phyloP scores from a whole-genome alignment of 1,140 invertebrate species.

The Zaprionus ornatus region DNA sequence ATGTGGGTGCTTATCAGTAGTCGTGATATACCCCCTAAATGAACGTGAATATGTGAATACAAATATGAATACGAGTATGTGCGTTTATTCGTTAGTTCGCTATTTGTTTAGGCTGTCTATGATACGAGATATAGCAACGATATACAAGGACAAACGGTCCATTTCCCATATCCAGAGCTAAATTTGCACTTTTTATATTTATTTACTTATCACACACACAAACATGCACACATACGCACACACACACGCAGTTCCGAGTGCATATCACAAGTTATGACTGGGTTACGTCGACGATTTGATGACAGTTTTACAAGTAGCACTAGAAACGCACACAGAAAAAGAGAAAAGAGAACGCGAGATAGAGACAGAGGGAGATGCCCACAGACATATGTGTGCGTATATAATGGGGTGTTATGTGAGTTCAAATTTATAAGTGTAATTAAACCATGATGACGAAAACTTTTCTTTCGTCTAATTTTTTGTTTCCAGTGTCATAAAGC shows the following conservation, averaged over 20 bases:
- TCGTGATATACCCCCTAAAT: slow-evolving; percentile 32
- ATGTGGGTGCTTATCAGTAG: slow-evolving; percentile 48
- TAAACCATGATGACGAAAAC: slow-evolving; percentile 33
- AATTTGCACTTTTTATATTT: slow-evolving; percentile 32
- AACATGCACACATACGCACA: not conserved
- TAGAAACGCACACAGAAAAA: not conserved
- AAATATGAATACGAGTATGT: not conserved
- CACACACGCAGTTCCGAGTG: not conserved
- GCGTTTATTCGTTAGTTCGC: slow-evolving; percentile 18
- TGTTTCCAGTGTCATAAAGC: slow-evolving; percentile 26
- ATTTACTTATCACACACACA: slow-evolving; percentile 30
- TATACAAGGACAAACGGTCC: slow-evolving; percentile 31
- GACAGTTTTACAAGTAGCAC: slow-evolving; percentile 29
- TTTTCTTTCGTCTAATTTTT: slow-evolving; percentile 20
- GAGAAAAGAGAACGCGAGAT: not conserved
- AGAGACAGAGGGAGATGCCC: not conserved
- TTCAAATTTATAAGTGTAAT: slow-evolving; percentile 48
- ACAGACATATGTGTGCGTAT: slow-evolving; percentile 16
- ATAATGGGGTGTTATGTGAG: slow-evolving; percentile 9
- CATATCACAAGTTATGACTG: slow-evolving; percentile 27
- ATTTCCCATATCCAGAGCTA: slow-evolving; percentile 16
- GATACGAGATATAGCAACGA: slow-evolving; percentile 4
- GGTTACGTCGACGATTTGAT: slow-evolving; percentile 32
- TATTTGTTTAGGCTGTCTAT: slow-evolving; percentile 18
- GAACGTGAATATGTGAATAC: not conserved